phyloP scores from a whole-genome alignment of 2,113 vertebrate genomes.

The Pangasianodon gigas region DNA sequence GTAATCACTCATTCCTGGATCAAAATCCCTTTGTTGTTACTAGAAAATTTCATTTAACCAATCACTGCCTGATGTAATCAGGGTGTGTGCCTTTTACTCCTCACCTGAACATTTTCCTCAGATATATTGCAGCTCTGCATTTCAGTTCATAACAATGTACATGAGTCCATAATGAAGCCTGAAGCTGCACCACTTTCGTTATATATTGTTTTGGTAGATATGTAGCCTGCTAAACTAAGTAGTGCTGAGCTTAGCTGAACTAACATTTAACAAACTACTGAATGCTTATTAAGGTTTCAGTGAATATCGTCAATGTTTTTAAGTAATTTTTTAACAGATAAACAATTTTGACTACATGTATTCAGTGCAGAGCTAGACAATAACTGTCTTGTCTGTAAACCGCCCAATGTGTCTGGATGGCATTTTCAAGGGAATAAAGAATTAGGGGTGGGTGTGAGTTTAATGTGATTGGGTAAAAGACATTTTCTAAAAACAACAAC shows the following conservation, averaged over 20 bases:
- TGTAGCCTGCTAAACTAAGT: neutral
- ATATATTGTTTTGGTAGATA: neutral
- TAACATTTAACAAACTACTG: neutral
- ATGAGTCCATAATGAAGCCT: neutral
- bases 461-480: neutral
- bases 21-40: neutral
- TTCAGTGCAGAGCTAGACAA: neutral
- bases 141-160: neutral
- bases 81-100: neutral
- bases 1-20: neutral
- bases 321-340: neutral
- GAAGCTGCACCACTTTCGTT: neutral
- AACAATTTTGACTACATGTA: neutral
- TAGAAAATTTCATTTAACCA: neutral
- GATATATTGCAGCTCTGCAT: neutral
- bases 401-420: neutral
- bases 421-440: neutral
- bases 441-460: neutral
- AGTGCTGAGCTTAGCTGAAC: neutral
- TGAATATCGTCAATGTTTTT: neutral
- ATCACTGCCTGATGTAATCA: neutral
- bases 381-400: neutral
- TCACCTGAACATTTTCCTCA: neutral
- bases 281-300: neutral
- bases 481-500: neutral